Conservation (phyloP, 2,797 vertebrate genomes). For the Vespertilio murinus region DNA sequence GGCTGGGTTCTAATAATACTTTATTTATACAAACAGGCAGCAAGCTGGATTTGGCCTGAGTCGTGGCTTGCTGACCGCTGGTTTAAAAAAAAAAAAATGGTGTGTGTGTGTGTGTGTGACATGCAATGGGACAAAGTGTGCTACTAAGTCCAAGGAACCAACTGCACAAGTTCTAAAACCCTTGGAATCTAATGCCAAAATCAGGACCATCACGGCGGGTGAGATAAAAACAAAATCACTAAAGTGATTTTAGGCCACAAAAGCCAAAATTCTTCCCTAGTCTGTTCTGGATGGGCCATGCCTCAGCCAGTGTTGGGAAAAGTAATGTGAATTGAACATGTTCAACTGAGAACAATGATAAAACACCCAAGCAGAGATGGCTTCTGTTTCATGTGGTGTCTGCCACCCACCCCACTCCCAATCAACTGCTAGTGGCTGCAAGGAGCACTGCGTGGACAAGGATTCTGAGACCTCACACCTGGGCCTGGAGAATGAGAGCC, state of each 20-base stretch:
- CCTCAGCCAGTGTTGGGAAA: neutral
- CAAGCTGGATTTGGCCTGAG: neutral
- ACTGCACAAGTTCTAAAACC: neutral
- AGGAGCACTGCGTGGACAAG: neutral
- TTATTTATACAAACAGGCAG: neutral
- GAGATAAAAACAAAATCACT: neutral
- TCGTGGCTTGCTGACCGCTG: neutral
- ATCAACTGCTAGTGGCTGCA: neutral
- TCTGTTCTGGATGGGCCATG: neutral
- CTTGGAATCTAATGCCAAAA: constrained; percentile 25
- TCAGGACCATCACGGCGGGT: neutral
- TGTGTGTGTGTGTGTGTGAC: neutral
- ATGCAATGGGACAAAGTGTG: neutral
- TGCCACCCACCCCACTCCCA: too few species aligned
- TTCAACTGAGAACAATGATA: neutral
- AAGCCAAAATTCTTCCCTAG: neutral
- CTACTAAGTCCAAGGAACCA: neutral
- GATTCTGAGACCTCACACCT: neutral
- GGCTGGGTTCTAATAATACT: neutral
- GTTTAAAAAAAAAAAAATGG: neutral
- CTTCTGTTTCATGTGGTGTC: neutral
- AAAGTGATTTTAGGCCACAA: neutral
- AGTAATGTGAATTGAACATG: neutral
- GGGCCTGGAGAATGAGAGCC: neutral
- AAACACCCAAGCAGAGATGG: neutral